Evolutionary conservation across 35 echinoderm and acorn worm genomes (phyloP), one percentile per base, ranked within the genome.

Genomic region (Apostichopus californicus): DNA sequence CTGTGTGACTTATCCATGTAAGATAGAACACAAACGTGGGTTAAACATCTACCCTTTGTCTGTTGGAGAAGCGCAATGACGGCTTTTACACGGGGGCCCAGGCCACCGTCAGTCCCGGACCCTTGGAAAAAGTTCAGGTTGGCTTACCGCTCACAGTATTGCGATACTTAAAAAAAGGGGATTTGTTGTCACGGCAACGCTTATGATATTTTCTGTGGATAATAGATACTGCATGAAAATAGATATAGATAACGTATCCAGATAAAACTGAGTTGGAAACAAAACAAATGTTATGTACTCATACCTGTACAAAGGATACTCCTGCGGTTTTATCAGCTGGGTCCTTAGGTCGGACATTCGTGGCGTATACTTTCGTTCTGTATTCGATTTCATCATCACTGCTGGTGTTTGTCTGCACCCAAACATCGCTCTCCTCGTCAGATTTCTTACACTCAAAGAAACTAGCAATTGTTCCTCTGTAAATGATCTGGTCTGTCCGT

Each of bases 291-390:
- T 78, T 78, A 46, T 24, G 0, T 9, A 22, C 54, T 8, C 80
- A 54, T 4, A 93, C 92, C 92, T 93, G 92, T 15, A 95, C 94
- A 54, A 95, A 95, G 0, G 87, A 92, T 9, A 94, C 71, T 6
- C 95, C 95, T 63, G 73, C 93, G 0, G 90, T 59, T 9, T 34
- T 8, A 15, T 87, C 83, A 1, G 14, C 10, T 56, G 79, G 63
- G 53, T 94, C 93, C 60, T 96, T 96, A 11, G 93, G 93, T 78
- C 95, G 88, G 15, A 96, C 93, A 80, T 96, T 96, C 57, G 93
- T 96, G 54, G 93, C 87, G 79, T 96, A 94, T 9, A 94, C 28
- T 22, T 90, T 96, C 8, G 95, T 94, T 17, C 93, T 54, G 77
- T 96, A 96, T 25, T 96, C 93, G 18, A 96, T 90, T 63, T 96